Percentiles rank a stretch among this genome's conserved stretches.
Evolutionary conservation across 2,113 vertebrate species (phyloP).

Genomic region (Chaetura pelagica): DNA sequence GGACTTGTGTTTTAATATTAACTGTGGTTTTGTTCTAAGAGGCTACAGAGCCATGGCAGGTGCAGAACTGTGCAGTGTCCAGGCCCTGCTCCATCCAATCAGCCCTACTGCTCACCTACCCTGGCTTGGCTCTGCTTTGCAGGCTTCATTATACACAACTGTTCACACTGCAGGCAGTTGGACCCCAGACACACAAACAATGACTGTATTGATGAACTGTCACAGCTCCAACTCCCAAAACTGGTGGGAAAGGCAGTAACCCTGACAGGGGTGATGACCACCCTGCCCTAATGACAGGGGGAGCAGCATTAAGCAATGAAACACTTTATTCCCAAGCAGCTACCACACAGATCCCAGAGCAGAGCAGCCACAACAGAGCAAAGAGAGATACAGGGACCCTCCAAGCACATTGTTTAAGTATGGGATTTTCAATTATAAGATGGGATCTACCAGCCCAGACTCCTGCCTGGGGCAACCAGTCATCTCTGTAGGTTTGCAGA

Average conservation of each 20-base stretch:
- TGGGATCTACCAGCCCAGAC: background rate
- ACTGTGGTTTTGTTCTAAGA: background rate
- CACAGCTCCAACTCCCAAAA: background rate
- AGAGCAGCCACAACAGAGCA: background rate
- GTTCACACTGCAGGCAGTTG: accelerated
- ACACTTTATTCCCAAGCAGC: accelerated
- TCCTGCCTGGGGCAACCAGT: background rate
- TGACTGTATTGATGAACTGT: accelerated
- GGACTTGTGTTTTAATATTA: background rate
- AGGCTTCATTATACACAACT: background rate
- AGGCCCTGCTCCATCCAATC: background rate
- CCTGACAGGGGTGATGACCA: background rate
- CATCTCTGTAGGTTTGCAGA: background rate
- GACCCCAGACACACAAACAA: too few species aligned
- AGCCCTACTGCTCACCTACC: accelerated
- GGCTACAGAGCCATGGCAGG: too few species aligned
- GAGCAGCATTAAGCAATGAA: background rate
- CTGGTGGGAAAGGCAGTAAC: background rate
- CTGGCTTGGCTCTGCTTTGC: too few species aligned
- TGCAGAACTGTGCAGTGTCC: background rate
- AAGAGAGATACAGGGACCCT: background rate
- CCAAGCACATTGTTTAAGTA: background rate
- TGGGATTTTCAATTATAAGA: accelerated
- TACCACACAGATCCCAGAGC: accelerated
- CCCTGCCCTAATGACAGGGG: background rate